A percentile compares a stretch with the other conserved stretches of the same genome.
These are phyloP conservation scores for Vespertilio murinus DNA, from an alignment of 2,797 vertebrate species.

Conservation along the genomic window DNA sequence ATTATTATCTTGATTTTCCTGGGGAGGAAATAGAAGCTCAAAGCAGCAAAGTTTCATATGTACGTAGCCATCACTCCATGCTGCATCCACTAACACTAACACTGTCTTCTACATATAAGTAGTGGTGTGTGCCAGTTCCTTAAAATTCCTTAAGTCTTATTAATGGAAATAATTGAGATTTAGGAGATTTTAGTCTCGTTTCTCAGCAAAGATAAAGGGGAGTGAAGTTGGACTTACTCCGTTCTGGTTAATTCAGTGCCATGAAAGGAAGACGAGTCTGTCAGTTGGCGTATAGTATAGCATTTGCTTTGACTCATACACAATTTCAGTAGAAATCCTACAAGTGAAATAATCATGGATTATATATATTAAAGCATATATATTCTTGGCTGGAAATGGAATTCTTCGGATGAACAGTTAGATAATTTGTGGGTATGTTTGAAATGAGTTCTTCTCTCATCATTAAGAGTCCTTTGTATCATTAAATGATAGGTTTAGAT, in stretches of 20 bases:
- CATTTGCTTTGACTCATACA: constrained; percentile 36
- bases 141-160: not conserved
- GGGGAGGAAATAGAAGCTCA: not conserved
- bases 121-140: not conserved
- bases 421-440: constrained; percentile 33
- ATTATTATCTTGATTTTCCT: not conserved
- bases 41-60: not conserved
- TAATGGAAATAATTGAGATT: not conserved
- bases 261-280: not conserved
- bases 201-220: not conserved
- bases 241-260: constrained; percentile 24
- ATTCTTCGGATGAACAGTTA: constrained; percentile 24
- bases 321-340: constrained; percentile 25
- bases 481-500: not conserved
- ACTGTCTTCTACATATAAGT: not conserved
- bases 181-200: not conserved
- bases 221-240: not conserved
- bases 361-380: constrained; percentile 47
- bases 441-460: constrained; percentile 47
- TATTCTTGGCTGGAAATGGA: constrained; percentile 24
- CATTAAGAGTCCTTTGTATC: constrained; percentile 28
- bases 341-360: not conserved
- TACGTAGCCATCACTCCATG: not conserved
- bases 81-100: not conserved
- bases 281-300: not conserved